Conservation (phyloP, 2,797 vertebrate species). For the Acanthiza pusilla region DNA sequence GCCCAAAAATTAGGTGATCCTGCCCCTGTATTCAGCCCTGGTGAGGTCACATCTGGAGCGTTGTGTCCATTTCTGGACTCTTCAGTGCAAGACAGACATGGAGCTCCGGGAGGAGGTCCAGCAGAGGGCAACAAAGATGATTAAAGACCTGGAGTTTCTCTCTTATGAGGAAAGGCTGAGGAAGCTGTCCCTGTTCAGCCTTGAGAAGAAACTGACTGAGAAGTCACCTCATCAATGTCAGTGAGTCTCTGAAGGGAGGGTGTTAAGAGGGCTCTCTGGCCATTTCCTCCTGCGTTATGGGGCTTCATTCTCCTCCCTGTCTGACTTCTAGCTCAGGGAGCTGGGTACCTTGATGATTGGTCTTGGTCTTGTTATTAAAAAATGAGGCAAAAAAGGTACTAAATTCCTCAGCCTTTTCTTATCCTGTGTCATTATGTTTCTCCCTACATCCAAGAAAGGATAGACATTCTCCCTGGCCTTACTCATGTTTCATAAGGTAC, state of each 20-base stretch:
- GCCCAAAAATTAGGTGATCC: background rate
- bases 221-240: background rate
- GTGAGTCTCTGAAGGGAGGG: background rate
- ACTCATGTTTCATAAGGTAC: background rate
- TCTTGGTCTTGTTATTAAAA: background rate
- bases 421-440: background rate
- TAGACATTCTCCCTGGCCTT: background rate
- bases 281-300: background rate
- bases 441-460: background rate
- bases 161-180: background rate
- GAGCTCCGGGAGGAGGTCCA: background rate
- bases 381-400: background rate
- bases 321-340: background rate
- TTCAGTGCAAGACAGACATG: background rate
- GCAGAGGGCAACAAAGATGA: background rate
- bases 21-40: fast-evolving
- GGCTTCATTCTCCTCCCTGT: background rate
- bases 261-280: background rate
- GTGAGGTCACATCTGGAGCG: too few relatives aligned
- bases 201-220: background rate
- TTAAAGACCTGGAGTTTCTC: background rate
- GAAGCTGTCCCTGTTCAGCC: background rate
- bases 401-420: background rate
- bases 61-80: background rate
- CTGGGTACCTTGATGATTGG: background rate